Base-by-base conservation (phyloP, 2,888 invertebrate species). In the Eristalis intricaria region DNA sequence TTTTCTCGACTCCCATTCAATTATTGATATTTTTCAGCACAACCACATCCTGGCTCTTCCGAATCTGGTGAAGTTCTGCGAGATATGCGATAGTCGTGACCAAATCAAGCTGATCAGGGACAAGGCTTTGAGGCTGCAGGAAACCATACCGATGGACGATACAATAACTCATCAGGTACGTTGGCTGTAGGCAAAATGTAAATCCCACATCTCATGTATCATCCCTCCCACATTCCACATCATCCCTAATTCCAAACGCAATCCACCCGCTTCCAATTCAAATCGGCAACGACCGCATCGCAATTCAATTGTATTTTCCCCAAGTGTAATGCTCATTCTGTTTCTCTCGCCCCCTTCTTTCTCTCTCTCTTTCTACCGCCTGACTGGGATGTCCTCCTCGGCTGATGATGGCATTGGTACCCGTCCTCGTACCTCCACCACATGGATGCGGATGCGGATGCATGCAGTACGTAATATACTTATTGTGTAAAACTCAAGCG, bases 101-200 rank as follows among this genome's bases (percentile, higher is more conserved):
- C 97, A 97, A 92, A 97, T 96, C 93, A 95, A 95, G 89, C 97
- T 97, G 96, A 96, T 97, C 95, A 93, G 96, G 90, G 95, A 96
- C 88, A 95, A 95, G 11, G 95, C 96, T 90, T 92, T 96, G 89
- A 95, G 96, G 89, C 91, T 96, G 64, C 94, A 96, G 32, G 95
- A 95, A 90, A 93, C 93, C 80, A 96, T 97, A 91, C 94, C 95
- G 19, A 93, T 94, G 76, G 97, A 97, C 91, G 97, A 97, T 93
- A 96, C 97, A 90, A 94, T 97, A 79, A 93, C 97, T 32, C 95
- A 95, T 93, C 96, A 96, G 90, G 93, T 92, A 89, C 63, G 89
- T 83, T 11, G 26, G 19, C 15, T 2, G 69, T 68, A 76, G 80
- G 74, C 75, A 65, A 40, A 63, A 68, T 81, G 61, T 68, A 80